phyloP scores from a whole-genome alignment of 2,888 invertebrate species.

The Rugalucina vietnamica region DNA sequence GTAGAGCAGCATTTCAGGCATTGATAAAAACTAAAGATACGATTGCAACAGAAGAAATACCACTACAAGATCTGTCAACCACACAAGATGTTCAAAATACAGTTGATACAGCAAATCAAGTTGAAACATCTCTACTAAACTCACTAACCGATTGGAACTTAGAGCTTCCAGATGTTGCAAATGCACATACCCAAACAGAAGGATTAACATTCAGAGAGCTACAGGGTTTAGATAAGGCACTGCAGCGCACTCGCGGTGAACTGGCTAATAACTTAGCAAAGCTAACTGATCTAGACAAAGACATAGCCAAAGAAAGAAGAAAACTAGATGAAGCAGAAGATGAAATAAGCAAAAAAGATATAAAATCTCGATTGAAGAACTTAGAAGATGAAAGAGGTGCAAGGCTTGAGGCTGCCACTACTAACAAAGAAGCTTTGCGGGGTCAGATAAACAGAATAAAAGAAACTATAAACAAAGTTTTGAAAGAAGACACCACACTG shows the following conservation, averaged over 20 bases:
- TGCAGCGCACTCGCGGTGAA: background rate
- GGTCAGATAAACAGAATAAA: background rate
- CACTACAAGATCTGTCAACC: conserved; percentile 41
- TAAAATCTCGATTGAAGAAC: background rate
- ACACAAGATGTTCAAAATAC: conserved; percentile 38
- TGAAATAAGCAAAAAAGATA: background rate
- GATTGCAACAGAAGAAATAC: too few species aligned
- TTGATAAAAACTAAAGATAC: too few species aligned
- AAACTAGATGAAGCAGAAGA: conserved; percentile 1
- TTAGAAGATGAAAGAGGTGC: conserved; percentile 1
- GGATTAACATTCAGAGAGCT: background rate
- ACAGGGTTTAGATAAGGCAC: background rate
- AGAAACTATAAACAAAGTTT: background rate
- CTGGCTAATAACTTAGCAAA: background rate
- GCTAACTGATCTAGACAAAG: background rate
- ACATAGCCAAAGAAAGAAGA: background rate
- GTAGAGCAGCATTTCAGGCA: too few species aligned
- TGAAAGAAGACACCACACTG: background rate
- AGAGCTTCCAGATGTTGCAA: background rate
- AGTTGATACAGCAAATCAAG: background rate
- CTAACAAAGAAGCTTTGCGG: background rate
- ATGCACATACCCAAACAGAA: background rate
- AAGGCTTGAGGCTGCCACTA: background rate
- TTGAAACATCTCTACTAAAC: too few species aligned
- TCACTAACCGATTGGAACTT: too few species aligned